These are phyloP conservation scores for Tenthredo mesomela DNA, from an alignment of 2,888 invertebrate genomes.

Conservation along the genomic window DNA sequence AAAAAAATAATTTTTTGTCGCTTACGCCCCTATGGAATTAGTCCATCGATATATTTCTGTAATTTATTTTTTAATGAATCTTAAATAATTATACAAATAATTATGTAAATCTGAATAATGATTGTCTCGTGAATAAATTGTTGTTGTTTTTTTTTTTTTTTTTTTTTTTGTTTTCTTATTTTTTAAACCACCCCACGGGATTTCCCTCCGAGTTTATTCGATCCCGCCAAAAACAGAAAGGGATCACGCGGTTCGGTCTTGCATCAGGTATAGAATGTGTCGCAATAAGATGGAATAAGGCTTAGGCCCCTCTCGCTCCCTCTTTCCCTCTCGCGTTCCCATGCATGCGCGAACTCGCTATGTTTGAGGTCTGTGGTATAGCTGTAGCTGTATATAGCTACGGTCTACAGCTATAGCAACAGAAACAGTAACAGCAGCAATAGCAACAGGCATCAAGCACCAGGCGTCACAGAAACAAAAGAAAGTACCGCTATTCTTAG, in stretches of 20 bases:
- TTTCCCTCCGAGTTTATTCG: not conserved
- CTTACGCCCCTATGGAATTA: no score
- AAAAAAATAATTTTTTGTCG: no score
- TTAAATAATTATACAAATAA: no score
- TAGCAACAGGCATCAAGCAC: not conserved
- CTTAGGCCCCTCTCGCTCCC: not conserved
- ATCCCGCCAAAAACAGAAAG: slow-evolving; percentile 18
- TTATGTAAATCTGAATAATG: no score
- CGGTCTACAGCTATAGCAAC: not conserved
- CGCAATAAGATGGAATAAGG: slow-evolving; percentile 51
- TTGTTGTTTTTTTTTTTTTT: not conserved
- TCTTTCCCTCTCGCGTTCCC: not conserved
- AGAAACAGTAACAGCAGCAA: not conserved
- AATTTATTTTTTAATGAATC: no score
- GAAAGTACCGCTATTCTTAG: slow-evolving; percentile 73
- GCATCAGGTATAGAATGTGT: slow-evolving; percentile 30
- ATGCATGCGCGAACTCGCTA: slow-evolving; percentile 25
- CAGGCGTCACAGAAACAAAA: slow-evolving; percentile 61
- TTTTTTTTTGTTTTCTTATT: no score
- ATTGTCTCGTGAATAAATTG: no score
- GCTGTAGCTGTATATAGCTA: not conserved
- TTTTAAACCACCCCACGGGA: not conserved
- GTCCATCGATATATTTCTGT: no score
- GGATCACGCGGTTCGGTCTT: slow-evolving; percentile 11
- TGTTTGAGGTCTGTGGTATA: not conserved